Base-by-base conservation (phyloP, 2,888 invertebrate genomes). In the Thysanoteuthis rhombus region DNA sequence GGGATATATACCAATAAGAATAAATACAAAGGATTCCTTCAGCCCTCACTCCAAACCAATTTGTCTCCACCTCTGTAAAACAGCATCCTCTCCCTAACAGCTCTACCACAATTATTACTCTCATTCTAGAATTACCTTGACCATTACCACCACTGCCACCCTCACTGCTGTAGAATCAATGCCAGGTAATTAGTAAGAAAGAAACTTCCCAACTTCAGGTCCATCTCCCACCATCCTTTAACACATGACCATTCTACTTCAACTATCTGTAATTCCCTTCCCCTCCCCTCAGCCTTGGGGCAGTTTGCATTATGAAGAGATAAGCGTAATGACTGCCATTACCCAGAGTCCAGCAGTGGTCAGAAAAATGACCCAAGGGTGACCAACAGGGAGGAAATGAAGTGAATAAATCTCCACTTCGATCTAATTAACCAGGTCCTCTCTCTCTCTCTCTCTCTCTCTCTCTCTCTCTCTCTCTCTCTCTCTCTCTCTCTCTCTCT, bases 341-440 rank as follows among this genome's bases (percentile, higher is more conserved):
- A 75, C 75, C n/a, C 75, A 75, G 75, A 75, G 32, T 75, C 75
- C 75, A 75, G 75, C 75, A 75, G 75, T 75, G n/a, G 75, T 75
- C 75, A n/a, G 75, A 75, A 75, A 75, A 75, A 75, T 75, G 75
- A 75, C 75, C 75, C 75, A n/a, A 75, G 75, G 75, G 75, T 75
- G 75, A 75, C n/a, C 75, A 75, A 75, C 75, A 75, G 75, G n/a
- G n/a, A 75, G n/a, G 75, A 75, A 75, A 75, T 75, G 75, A 75
- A 75, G 75, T 75, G 75, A 75, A 75, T 58, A 75, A 75, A 75
- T 75, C 52, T 52, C 52, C 52, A 52, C 52, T 52, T 52, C 25
- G 52, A 52, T 52, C 75, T 75, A 75, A 75, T 75, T 75, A 75
- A 75, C 52, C 52, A 52, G 25, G 22, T 12, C 2, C 75, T 32